Conservation (phyloP, 2,113 vertebrate species). For the Catharus bicknelli region DNA sequence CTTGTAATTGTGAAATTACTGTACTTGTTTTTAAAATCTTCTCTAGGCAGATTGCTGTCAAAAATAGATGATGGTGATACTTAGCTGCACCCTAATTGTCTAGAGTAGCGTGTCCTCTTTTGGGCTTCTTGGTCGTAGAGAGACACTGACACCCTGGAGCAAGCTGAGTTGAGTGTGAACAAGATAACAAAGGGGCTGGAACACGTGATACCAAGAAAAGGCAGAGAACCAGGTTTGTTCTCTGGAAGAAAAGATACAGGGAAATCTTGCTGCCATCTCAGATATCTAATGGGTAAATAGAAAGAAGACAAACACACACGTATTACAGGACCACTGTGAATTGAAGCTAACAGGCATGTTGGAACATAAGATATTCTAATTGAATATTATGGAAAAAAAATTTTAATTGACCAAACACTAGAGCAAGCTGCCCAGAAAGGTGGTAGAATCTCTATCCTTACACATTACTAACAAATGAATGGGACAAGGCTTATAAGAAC, state of each 20-base stretch:
- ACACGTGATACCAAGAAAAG: neutral
- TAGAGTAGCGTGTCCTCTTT: neutral
- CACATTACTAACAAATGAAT: neutral
- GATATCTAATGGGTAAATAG: neutral
- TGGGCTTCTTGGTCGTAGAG: neutral
- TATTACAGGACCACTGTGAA: neutral
- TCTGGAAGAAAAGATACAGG: neutral
- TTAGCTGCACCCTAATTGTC: neutral
- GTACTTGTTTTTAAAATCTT: neutral
- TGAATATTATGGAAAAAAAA: neutral
- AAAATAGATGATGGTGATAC: neutral
- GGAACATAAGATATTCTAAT: neutral
- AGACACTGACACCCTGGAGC: neutral
- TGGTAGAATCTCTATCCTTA: neutral
- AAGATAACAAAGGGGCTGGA: neutral
- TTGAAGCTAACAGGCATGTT: neutral
- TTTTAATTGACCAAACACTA: neutral
- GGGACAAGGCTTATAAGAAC: neutral
- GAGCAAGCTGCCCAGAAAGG: neutral
- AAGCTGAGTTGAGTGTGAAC: neutral
- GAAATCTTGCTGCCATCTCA: neutral
- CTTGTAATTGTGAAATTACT: too few species aligned
- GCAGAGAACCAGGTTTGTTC: neutral
- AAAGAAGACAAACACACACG: neutral
- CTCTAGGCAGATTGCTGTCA: neutral